Conservation (phyloP, 1,140 invertebrate genomes). For the Harpegnathos saltator region DNA sequence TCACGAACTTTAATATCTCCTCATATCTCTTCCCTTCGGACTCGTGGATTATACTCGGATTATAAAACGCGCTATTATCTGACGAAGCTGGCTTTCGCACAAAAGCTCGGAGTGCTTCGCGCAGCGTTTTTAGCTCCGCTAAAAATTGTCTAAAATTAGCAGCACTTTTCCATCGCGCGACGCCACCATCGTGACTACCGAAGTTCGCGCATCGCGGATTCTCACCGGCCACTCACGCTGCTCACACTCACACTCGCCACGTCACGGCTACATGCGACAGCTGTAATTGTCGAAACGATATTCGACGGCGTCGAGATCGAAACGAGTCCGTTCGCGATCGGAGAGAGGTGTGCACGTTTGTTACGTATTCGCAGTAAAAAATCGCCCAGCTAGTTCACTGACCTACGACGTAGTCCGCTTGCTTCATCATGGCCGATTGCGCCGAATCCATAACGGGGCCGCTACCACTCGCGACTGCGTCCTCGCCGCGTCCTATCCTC, state of each 20-base stretch:
- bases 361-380: background rate
- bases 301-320: background rate
- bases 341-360: background rate
- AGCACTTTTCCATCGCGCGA: background rate
- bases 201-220: background rate
- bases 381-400: conserved; percentile 67
- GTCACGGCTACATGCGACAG: background rate
- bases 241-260: background rate
- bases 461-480: conserved; percentile 81
- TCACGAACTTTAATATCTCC: conserved; percentile 2
- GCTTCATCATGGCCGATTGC: conserved; percentile 82
- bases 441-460: conserved; percentile 81
- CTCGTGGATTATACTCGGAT: background rate
- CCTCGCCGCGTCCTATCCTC: conserved; percentile 79
- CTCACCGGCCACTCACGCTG: background rate
- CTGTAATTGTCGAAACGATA: background rate
- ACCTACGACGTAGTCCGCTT: conserved; percentile 84
- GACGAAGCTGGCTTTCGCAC: background rate
- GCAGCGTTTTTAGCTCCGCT: background rate
- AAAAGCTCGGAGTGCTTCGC: background rate
- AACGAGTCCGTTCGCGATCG: background rate
- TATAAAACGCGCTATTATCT: conserved; percentile 1
- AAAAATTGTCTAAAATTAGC: background rate
- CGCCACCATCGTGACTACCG: background rate
- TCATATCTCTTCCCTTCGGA: background rate